Evolutionary conservation across 2,797 vertebrate genomes (phyloP), one percentile per base, ranked within the genome.

Genomic region (Spizella passerina): DNA sequence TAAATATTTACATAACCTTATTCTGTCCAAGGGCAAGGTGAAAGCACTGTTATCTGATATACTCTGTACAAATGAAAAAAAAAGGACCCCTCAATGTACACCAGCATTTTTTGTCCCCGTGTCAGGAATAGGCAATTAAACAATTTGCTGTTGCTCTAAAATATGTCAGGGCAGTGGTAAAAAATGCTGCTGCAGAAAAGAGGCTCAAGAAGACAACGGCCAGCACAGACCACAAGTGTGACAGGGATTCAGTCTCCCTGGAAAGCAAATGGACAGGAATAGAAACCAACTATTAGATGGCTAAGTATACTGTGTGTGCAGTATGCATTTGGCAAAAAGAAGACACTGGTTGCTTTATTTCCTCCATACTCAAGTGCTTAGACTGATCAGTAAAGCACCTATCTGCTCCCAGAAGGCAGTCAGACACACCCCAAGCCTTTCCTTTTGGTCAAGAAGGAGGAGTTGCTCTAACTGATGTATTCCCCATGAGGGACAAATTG

Each of bases 1-100:
- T 96, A 91, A 96, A 96, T 96, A 96, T 96, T 96, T 96, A 94
- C 94, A 94, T 93, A 81, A 87, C 90, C 94, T 91, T 90, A 93
- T 72, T 96, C 86, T 75, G 71, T 93, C 88, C 72, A 82, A 89
- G 94, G 90, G 88, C 94, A 95, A 96, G 92, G 92, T 96, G 94
- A 96, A 96, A 96, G 93, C 56, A 57, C 92, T 91, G 61, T 97
- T 95, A 95, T 96, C 94, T 96, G 88, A 94, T 92, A 86, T 19
- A 65, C 39, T 75, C 90, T 61, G 60, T 82, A 80, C 76, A 59
- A 81, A 68, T 26, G 32, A 47, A 69, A 59, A 71, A 66, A 77
- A 85, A 75, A 47, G 16, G 38, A 77, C 59, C 61, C 68, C 65
- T 75, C 59, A 59, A 26, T 18, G 30, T 49, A 65, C 65, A 68